Evolutionary conservation across 2,888 invertebrate species (phyloP).

Genomic region (Ichneumoninae sp.): DNA sequence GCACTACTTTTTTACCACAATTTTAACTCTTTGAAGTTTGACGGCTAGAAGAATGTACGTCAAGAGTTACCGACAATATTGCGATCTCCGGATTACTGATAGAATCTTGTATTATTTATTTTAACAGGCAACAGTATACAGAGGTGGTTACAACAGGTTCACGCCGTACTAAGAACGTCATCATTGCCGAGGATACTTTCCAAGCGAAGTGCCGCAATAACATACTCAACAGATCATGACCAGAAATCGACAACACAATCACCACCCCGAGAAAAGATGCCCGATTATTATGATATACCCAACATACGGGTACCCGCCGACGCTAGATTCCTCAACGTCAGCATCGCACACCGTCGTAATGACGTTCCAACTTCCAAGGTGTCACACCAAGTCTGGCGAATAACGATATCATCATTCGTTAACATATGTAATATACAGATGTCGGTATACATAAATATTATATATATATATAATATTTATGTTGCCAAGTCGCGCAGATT

Average conservation of each 20-base stretch:
- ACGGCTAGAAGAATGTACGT: no score
- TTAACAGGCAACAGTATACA: constrained; percentile 94
- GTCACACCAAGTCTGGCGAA: constrained; percentile 14
- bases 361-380: constrained; percentile 9
- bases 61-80: background rate
- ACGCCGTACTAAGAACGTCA: constrained; percentile 91
- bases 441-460: constrained; percentile 7
- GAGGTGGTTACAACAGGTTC: constrained; percentile 97
- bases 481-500: constrained; percentile 35
- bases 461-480: constrained; percentile 28
- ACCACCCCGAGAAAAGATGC: constrained; percentile 73
- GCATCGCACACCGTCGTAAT: constrained; percentile 36
- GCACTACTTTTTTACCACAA: background rate
- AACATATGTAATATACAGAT: background rate
- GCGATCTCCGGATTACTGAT: constrained; percentile 32
- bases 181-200: constrained; percentile 70
- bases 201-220: constrained; percentile 79
- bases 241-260: constrained; percentile 76
- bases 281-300: constrained; percentile 44
- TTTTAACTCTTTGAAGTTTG: no score
- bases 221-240: constrained; percentile 80
- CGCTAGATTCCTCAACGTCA: constrained; percentile 28
- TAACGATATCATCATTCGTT: constrained; percentile 25
- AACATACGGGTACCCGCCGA: constrained; percentile 44
- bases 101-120: constrained; percentile 35